Percentiles rank a stretch among this genome's conserved stretches.
phyloP scores from a whole-genome alignment of 2,888 invertebrate species.

The Oeneis ivallda region DNA sequence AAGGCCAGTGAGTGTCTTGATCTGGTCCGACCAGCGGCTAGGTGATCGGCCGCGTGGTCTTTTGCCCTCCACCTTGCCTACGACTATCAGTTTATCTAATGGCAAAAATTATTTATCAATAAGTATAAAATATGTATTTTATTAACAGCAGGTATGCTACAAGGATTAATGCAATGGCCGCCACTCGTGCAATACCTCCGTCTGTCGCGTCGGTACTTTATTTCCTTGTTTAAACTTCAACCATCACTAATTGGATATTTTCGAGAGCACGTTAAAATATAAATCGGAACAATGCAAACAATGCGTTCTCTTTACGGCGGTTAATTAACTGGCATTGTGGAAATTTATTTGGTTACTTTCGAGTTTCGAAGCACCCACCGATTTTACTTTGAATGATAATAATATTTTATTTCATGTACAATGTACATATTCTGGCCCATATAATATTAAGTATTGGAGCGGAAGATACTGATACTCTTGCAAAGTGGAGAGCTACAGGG shows the following conservation, averaged over 20 bases:
- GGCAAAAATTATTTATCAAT: no score
- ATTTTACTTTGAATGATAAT: neutral
- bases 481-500: no score
- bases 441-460: no score
- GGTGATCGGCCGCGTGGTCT: no score
- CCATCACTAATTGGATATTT: constrained; percentile 63
- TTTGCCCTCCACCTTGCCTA: no score
- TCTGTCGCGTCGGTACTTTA: neutral
- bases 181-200: constrained; percentile 9
- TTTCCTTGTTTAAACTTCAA: constrained; percentile 59
- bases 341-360: constrained; percentile 10
- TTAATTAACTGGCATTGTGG: constrained; percentile 16
- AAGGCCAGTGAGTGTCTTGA: no score
- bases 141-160: no score
- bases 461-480: no score
- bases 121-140: no score
- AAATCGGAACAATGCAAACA: constrained; percentile 40
- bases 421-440: neutral
- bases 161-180: neutral
- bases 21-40: no score
- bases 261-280: constrained; percentile 54
- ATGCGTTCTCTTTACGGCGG: constrained; percentile 19
- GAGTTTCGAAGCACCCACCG: neutral
- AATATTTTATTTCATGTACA: neutral
- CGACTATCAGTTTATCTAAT: no score